A percentile compares a stretch with the other conserved stretches of the same genome.
phyloP scores from a whole-genome alignment of 2,888 invertebrate species.

The Coleophora deauratella region DNA sequence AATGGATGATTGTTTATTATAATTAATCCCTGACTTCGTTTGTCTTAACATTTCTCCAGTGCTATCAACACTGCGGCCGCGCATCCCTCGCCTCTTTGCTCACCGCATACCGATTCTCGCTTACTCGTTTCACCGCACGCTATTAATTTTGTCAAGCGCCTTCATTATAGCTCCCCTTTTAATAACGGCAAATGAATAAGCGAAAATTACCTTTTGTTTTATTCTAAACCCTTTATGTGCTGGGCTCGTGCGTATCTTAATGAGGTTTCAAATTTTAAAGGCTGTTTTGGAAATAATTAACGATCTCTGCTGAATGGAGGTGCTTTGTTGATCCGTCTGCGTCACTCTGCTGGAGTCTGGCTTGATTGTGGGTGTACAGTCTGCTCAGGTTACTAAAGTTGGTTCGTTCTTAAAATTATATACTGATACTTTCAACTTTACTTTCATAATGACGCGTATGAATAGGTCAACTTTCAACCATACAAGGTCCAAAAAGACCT shows the following conservation, averaged over 20 bases:
- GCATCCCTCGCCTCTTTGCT: background rate
- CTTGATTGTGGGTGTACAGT: too few species aligned
- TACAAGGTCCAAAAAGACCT: too few species aligned
- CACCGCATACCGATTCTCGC: slow-evolving; percentile 8
- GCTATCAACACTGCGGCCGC: background rate
- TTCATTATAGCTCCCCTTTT: slow-evolving; percentile 55
- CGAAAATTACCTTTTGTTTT: slow-evolving; percentile 69
- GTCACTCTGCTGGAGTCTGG: background rate
- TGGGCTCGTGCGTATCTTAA: slow-evolving; percentile 54
- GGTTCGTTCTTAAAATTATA: too few species aligned
- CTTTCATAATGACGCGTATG: too few species aligned
- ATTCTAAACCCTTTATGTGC: slow-evolving; percentile 54
- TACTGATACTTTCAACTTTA: too few species aligned
- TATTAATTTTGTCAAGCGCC: slow-evolving; percentile 45
- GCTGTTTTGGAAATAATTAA: slow-evolving; percentile 64
- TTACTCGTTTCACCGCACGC: slow-evolving; percentile 35
- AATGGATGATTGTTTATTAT: too few species aligned
- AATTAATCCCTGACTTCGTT: too few species aligned
- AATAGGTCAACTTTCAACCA: too few species aligned
- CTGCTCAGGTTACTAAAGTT: too few species aligned
- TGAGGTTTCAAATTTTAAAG: slow-evolving; percentile 67
- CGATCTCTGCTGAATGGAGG: slow-evolving; percentile 40
- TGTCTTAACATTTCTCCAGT: background rate
- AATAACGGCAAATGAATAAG: slow-evolving; percentile 70
- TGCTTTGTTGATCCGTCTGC: slow-evolving; percentile 20